These are phyloP conservation scores for Euleptes europaea DNA, from an alignment of 2,113 vertebrate species.

Conservation along the genomic window DNA sequence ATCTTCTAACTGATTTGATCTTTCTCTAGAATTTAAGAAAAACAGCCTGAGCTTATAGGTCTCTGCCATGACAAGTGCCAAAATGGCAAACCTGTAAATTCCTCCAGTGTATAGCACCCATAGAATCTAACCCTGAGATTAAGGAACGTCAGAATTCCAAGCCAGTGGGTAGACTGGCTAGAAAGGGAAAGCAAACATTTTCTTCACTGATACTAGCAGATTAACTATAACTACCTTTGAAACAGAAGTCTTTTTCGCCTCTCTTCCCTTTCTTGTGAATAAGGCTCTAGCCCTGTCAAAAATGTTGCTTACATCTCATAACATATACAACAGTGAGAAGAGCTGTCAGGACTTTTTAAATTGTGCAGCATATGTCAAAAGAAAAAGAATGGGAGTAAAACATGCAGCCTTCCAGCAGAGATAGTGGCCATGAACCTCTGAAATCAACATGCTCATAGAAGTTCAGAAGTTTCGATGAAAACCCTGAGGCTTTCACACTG, in stretches of 20 bases:
- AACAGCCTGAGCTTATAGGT: no score
- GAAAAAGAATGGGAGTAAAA: constrained; percentile 17
- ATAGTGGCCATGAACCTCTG: background rate
- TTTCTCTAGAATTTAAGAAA: background rate
- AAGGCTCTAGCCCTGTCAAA: background rate
- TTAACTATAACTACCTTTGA: background rate
- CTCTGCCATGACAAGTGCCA: background rate
- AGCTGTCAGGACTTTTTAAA: background rate
- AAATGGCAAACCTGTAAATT: background rate
- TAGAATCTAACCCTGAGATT: background rate
- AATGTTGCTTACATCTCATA: background rate
- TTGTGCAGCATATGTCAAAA: background rate
- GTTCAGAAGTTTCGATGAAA: constrained; percentile 14
- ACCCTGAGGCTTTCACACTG: background rate
- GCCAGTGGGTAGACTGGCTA: no score
- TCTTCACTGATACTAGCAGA: background rate
- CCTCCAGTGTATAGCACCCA: no score
- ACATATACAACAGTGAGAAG: background rate
- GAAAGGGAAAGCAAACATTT: background rate
- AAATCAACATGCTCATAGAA: background rate
- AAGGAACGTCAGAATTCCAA: no score
- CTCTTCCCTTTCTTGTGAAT: background rate
- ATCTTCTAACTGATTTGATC: no score
- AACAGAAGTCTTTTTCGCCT: background rate
- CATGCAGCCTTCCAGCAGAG: constrained; percentile 3